Conservation (phyloP, 1,140 invertebrate genomes). For the Atta cephalotes region DNA sequence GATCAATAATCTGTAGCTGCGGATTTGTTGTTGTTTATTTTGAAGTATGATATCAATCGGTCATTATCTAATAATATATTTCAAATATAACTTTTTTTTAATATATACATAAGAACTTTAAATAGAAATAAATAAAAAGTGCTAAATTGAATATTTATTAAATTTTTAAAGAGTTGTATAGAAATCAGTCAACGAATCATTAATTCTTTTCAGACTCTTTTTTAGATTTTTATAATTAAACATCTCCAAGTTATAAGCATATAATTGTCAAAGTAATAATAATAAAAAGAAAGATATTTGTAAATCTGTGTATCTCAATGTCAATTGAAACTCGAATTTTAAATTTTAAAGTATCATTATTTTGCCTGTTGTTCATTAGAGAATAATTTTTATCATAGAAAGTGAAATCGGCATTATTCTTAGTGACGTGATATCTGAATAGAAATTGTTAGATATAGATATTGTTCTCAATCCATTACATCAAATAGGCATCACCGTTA, state of each 20-base stretch:
- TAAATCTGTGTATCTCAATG: not conserved
- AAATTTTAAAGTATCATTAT: not conserved
- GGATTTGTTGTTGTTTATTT: conserved; percentile 33
- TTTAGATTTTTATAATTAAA: conserved; percentile 11
- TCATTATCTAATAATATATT: not conserved
- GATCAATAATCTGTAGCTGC: not conserved
- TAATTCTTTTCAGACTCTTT: not conserved
- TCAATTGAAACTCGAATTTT: not conserved
- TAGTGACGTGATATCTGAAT: conserved; percentile 21
- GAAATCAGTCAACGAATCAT: not conserved
- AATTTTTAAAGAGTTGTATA: not conserved
- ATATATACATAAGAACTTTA: not conserved
- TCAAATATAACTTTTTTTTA: not conserved
- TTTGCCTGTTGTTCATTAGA: not conserved
- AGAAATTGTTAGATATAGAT: not conserved
- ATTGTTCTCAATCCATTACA: conserved; percentile 30
- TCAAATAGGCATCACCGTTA: not conserved
- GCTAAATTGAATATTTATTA: not conserved
- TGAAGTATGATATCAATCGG: not conserved
- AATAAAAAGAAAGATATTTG: not conserved
- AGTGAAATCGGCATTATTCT: not conserved
- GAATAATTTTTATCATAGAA: not conserved
- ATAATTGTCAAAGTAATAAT: not conserved
- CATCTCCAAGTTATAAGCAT: not conserved
- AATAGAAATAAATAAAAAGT: not conserved